Evolutionary conservation across 2,113 vertebrate species (phyloP).

Genomic region (Chelonoidis abingdonii): DNA sequence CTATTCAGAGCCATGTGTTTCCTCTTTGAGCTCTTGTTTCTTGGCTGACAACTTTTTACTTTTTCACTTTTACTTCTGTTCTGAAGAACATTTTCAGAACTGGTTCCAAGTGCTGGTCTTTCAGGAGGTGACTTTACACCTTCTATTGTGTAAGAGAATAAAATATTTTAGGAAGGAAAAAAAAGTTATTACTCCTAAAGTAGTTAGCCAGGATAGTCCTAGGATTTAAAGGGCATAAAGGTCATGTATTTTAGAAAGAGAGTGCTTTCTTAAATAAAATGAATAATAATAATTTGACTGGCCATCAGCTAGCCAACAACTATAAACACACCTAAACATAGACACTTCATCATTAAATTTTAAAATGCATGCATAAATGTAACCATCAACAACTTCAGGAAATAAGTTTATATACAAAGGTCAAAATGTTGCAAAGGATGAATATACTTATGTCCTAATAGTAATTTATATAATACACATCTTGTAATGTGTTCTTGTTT

Average conservation of each 20-base stretch:
- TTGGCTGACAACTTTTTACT: conserved; percentile 70
- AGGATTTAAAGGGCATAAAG: neutral
- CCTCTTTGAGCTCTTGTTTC: conserved; percentile 82
- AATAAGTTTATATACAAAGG: neutral
- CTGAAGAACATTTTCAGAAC: conserved; percentile 82
- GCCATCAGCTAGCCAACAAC: neutral
- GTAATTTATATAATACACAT: neutral
- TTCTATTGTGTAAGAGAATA: conserved; percentile 73
- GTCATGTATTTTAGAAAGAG: neutral
- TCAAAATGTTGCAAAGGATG: neutral
- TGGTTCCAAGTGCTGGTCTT: conserved; percentile 74
- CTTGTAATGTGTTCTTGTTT: neutral
- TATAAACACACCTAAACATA: neutral
- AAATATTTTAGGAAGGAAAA: conserved; percentile 59
- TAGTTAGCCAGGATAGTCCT: conserved; percentile 6
- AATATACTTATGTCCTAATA: neutral
- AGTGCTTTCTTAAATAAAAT: neutral
- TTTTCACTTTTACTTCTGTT: conserved; percentile 68
- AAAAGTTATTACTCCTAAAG: conserved; percentile 43
- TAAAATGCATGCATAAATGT: neutral
- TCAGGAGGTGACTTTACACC: conserved; percentile 63
- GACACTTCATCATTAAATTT: neutral
- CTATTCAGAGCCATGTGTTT: conserved; percentile 84
- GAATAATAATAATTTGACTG: neutral
- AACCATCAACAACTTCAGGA: neutral